Percentiles rank a stretch among this genome's conserved stretches.
Conservation (phyloP, 2,797 vertebrate species). For the Molossus alvarezi region DNA sequence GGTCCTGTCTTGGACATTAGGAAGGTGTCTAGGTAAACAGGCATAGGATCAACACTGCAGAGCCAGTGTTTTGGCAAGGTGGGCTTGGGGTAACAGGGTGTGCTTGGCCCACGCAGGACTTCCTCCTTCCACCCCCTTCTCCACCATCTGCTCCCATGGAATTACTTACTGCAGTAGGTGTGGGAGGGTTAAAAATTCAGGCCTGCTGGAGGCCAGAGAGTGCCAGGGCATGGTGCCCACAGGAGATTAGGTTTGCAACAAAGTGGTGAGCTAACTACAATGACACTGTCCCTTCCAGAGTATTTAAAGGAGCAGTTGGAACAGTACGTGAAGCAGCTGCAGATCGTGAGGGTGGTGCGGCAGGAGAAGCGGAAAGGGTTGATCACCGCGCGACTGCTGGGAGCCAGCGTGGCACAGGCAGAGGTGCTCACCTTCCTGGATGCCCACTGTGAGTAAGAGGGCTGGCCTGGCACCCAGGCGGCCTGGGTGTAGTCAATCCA, state of each 20-base stretch:
- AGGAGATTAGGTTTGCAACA: neutral
- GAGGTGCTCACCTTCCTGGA: constrained; percentile 98
- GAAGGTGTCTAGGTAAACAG: neutral
- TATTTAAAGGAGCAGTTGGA: constrained; percentile 94
- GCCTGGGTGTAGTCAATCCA: too few relatives aligned
- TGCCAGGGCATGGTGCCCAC: neutral
- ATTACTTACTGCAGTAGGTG: neutral
- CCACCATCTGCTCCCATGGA: neutral
- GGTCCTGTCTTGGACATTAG: neutral
- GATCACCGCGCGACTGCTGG: constrained; percentile 96
- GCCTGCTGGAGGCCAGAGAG: neutral
- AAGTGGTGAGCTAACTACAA: neutral
- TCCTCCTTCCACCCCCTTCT: neutral
- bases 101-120: neutral
- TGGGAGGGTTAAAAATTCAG: neutral
- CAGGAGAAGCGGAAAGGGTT: constrained; percentile 97
- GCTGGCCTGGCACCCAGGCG: neutral
- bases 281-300: constrained; percentile 89
- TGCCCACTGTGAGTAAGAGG: constrained; percentile 95
- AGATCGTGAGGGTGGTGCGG: constrained; percentile 95
- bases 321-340: constrained; percentile 92
- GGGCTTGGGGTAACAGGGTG: neutral
- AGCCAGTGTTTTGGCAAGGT: neutral
- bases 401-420: constrained; percentile 94
- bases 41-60: neutral